A percentile compares a stretch with the other conserved stretches of the same genome.
Conservation (phyloP, 1,140 invertebrate species). For the Chrysoperla carnea region DNA sequence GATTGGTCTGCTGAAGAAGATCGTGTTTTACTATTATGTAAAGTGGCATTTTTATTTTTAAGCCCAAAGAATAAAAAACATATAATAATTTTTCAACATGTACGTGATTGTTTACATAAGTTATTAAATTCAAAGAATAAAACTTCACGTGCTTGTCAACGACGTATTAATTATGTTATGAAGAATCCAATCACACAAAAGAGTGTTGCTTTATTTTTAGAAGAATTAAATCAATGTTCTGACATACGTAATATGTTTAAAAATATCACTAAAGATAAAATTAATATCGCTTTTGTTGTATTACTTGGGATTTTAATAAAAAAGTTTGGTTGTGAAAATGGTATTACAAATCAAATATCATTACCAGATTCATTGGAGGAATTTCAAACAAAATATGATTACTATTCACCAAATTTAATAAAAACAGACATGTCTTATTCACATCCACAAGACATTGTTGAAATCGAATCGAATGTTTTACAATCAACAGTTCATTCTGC, state of each 20-base stretch:
- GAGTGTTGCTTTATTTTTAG: conserved; percentile 36
- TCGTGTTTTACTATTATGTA: conserved; percentile 43
- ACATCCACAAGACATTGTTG: conserved; percentile 25
- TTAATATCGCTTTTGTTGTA: conserved; percentile 3
- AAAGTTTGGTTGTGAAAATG: conserved; percentile 4
- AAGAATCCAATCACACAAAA: conserved; percentile 34
- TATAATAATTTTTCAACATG: conserved; percentile 24
- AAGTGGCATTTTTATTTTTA: conserved; percentile 44
- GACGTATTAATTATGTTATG: conserved; percentile 42
- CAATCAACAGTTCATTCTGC: conserved; percentile 38
- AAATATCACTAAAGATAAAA: conserved; percentile 14
- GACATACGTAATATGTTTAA: conserved; percentile 22
- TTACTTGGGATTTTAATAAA: conserved; percentile 3
- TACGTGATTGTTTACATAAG: conserved; percentile 45
- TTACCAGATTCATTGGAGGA: background rate
- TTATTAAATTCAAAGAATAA: conserved; percentile 39
- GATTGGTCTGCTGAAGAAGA: conserved; percentile 44
- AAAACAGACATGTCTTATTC: conserved; percentile 14
- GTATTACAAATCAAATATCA: conserved; percentile 5
- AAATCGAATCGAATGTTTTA: conserved; percentile 28
- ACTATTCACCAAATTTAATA: conserved; percentile 10
- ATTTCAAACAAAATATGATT: conserved; percentile 5
- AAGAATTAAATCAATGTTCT: conserved; percentile 38
- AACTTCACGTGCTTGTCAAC: conserved; percentile 47
- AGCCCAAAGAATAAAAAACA: conserved; percentile 29